These are phyloP conservation scores for Chionodraco myersi DNA, from an alignment of 2,113 vertebrate species.

Conservation along the genomic window DNA sequence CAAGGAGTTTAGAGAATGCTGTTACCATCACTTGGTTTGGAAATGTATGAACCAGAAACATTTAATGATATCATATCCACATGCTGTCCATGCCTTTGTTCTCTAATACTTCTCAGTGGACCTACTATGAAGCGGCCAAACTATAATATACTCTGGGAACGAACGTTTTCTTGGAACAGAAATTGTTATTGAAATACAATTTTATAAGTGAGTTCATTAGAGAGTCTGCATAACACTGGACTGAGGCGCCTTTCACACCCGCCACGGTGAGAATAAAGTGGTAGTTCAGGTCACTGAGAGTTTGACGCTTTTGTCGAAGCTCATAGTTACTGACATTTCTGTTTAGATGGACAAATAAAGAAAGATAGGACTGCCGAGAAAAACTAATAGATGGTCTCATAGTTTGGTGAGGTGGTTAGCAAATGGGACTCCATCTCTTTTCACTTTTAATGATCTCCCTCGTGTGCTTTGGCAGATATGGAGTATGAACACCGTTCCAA, in stretches of 20 bases:
- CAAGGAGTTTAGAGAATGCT: conserved; percentile 12
- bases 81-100: neutral
- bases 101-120: conserved; percentile 23
- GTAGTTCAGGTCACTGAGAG: conserved; percentile 18
- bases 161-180: conserved; percentile 39
- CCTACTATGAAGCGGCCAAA: conserved; percentile 15
- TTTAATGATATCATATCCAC: conserved; percentile 53
- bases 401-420: conserved; percentile 52
- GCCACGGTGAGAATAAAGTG: conserved; percentile 51
- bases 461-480: conserved; percentile 49
- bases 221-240: conserved; percentile 33
- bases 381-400: conserved; percentile 54
- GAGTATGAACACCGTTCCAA: conserved; percentile 36
- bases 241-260: conserved; percentile 31
- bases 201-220: conserved; percentile 50
- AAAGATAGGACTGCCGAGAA: conserved; percentile 29
- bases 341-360: conserved; percentile 57
- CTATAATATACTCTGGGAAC: conserved; percentile 8
- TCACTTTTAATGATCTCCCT: conserved; percentile 63
- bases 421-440: conserved; percentile 46
- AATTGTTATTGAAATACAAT: conserved; percentile 38
- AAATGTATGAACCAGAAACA: conserved; percentile 49
- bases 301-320: conserved; percentile 50
- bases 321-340: conserved; percentile 50
- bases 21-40: conserved; percentile 14